Conservation (phyloP, 2,113 vertebrate species). For the Mormyrus iriodes region DNA sequence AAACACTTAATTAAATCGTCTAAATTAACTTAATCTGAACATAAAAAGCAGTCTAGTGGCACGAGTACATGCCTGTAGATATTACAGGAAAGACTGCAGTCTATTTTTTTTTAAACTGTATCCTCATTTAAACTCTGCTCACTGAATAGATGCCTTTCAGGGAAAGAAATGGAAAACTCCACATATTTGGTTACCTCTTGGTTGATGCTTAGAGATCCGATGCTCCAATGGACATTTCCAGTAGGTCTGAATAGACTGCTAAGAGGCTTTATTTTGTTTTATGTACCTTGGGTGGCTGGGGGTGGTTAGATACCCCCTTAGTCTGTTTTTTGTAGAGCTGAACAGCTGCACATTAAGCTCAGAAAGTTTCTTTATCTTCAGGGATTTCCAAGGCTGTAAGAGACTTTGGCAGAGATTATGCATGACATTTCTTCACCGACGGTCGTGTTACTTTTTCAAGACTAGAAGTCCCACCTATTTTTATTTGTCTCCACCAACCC, state of each 20-base stretch:
- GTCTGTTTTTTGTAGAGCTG: neutral
- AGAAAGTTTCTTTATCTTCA: neutral
- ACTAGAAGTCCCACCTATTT: neutral
- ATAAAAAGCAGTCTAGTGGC: neutral
- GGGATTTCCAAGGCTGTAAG: conserved; percentile 9
- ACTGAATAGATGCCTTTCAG: conserved; percentile 3
- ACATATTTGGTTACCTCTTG: neutral
- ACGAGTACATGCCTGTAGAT: neutral
- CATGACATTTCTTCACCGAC: neutral
- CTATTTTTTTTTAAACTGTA: neutral
- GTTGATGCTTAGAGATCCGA: neutral
- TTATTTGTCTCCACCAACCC: neutral
- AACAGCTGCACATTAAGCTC: conserved; percentile 2
- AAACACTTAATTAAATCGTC: neutral
- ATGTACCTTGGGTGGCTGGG: neutral
- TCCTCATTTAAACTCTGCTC: neutral
- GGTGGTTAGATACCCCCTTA: neutral
- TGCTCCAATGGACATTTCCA: neutral
- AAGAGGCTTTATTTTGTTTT: conserved; percentile 5
- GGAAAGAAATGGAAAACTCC: neutral
- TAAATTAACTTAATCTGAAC: neutral
- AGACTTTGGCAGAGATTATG: neutral
- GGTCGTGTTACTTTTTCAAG: conserved; percentile 12
- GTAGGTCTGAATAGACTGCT: neutral
- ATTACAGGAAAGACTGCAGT: neutral